Evolutionary conservation across 2,113 vertebrate species (phyloP), one percentile per base, ranked within the genome.

Genomic region (Xiphophorus hellerii): DNA sequence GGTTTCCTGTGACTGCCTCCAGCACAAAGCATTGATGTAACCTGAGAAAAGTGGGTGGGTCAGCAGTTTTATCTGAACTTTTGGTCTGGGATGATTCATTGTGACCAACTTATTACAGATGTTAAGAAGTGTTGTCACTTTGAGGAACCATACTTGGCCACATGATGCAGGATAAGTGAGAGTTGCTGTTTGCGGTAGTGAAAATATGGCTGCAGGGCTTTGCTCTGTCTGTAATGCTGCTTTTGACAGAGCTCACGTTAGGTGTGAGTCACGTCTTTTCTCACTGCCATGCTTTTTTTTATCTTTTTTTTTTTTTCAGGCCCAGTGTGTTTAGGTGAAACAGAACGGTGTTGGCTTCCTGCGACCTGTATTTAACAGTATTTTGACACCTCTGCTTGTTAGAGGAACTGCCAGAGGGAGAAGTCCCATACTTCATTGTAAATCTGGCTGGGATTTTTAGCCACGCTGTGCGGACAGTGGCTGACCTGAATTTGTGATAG

Each of bases 11-110:
- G 48, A 28, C 71, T 37, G 3, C 3, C 0, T 71, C 71, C 37
- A 30, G 22, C 51, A 58, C 51, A n/a, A 44, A 79, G 79, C 64
- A 37, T 69, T 73, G 60, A 70, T 86, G 84, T 87, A 87, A 92
- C 72, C 25, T 87, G 84, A 89, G 78, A 78, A 78, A 25, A 42
- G n/a, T 80, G 77, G 88, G 86, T 90, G 86, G 88, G 77, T 69
- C 78, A 35, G 37, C 5, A 77, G 54, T 87, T 87, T 76, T 4
- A 27, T 42, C 42, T 69, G 51, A 86, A 58, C 29, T 5, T 2
- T 54, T 79, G 33, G 35, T 62, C 28, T 58, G 63, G n/a, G 37
- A 73, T 70, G 78, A 81, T 42, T 81, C 77, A 81, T 27, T 63
- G 71, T 76, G 72, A 48, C 76, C 37, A 69, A 42, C 64, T 12